Base-by-base conservation (phyloP, 35 echinoderm and acorn worm species). In the Strongylocentrotus purpuratus region DNA sequence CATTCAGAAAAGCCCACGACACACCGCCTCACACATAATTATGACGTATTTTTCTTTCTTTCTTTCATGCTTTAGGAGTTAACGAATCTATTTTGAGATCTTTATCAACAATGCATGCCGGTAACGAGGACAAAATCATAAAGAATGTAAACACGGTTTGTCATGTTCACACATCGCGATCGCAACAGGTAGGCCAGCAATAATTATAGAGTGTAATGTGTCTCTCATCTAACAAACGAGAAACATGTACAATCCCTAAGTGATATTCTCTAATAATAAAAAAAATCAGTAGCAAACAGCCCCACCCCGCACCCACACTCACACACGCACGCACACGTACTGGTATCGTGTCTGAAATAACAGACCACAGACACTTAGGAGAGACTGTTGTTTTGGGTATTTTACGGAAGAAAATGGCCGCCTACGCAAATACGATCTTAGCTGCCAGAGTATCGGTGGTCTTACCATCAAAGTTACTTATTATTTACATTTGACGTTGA, bases 401-500 rank as follows among this genome's bases (percentile, higher is more conserved):
- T 55, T 10, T 1, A 15, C 10, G 50, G 48, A n/a, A 78, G 65
- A 78, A 78, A 78, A 78, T 78, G 65, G 65, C 65, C 65, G 65
- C 65, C 65, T 78, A 78, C 65, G 65, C 65, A 78, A 78, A 78
- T 78, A 25, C 65, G 22, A 78, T 78, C 65, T 78, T 78, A 28
- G 22, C 65, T 78, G 65, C 65, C 22, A 25, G 28, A 28, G 65
- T 8, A 55, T 55, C 50, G 65, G 22, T 78, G 65, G 65, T 78
- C 65, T 78, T 78, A n/a, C 65, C 65, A 28, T 78, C 65, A 78
- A 78, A 78, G 20, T 28, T 28, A 78, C 65, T 78, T 28, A 78
- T 78, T 78, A 78, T 78, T 78, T 78, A 78, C 65, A 78, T 78
- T 28, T 78, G 65, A 78, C 65, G 65, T n/a, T n/a, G 65, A 78